phyloP scores from a whole-genome alignment of 1,140 invertebrate genomes.

The Pararge aegeria region DNA sequence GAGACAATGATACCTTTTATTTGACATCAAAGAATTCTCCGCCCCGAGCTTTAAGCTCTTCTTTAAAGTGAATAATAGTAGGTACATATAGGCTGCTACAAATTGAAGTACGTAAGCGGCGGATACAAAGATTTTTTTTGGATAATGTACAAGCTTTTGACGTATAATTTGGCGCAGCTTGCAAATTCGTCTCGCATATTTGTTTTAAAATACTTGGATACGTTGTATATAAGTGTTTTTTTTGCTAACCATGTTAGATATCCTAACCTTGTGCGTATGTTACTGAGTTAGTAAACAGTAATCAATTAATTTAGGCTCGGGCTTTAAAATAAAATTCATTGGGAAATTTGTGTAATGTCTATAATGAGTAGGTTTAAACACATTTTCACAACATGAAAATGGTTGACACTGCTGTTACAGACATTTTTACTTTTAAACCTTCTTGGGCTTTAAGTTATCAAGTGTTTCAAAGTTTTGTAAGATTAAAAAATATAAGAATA shows the following conservation, averaged over 20 bases:
- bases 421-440: conserved; percentile 19
- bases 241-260: too few species aligned
- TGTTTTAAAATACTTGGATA: too few species aligned
- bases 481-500: too few species aligned
- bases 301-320: too few species aligned
- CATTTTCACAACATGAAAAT: too few species aligned
- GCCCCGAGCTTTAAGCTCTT: conserved; percentile 52
- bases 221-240: background rate
- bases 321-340: background rate
- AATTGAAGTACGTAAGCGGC: conserved; percentile 41
- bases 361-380: conserved; percentile 35
- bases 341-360: background rate
- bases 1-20: conserved; percentile 77
- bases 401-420: conserved; percentile 20
- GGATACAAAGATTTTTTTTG: background rate
- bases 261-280: too few species aligned
- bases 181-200: too few species aligned
- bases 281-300: too few species aligned
- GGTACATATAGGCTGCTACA: conserved; percentile 27
- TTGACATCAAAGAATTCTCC: conserved; percentile 67
- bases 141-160: background rate
- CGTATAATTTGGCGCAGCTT: background rate
- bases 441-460: too few species aligned
- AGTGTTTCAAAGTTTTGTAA: too few species aligned
- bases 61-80: conserved; percentile 37